These are phyloP conservation scores for Ophthalmolycus amberensis DNA, from an alignment of 2,113 vertebrate genomes.

Conservation along the genomic window DNA sequence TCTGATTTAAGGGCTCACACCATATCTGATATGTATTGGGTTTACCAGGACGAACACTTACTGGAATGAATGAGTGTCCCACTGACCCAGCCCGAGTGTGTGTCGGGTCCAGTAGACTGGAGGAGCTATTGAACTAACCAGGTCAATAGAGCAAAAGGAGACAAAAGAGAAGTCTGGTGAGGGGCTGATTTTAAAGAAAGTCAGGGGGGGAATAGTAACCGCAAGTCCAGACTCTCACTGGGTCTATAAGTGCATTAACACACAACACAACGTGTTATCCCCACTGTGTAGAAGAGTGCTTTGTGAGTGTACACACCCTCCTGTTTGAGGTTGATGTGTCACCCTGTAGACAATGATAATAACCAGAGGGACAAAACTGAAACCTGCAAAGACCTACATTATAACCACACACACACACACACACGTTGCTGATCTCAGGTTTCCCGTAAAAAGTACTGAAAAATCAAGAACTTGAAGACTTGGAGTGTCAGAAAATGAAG, in stretches of 20 bases:
- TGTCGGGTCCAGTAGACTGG: conserved; percentile 34
- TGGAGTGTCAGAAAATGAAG: neutral
- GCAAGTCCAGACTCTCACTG: conserved; percentile 10
- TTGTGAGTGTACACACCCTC: conserved; percentile 45
- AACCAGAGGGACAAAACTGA: conserved; percentile 42
- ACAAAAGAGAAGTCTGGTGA: conserved; percentile 49
- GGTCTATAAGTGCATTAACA: conserved; percentile 1
- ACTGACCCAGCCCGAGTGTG: conserved; percentile 64
- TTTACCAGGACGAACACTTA: conserved; percentile 27
- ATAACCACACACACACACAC: neutral
- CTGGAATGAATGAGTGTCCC: conserved; percentile 54
- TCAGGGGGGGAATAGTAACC: conserved; percentile 1
- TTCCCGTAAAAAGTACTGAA: too few species aligned
- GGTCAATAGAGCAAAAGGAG: conserved; percentile 58
- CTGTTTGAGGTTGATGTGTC: conserved; percentile 22
- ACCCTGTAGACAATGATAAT: conserved; percentile 36
- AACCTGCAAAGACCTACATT: conserved; percentile 33
- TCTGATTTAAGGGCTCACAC: conserved; percentile 48
- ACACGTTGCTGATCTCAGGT: neutral
- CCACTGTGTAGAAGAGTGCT: conserved; percentile 2
- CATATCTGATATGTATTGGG: conserved; percentile 31
- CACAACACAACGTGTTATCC: conserved; percentile 6
- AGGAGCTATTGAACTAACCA: conserved; percentile 67
- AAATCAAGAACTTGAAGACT: neutral
- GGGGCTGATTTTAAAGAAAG: conserved; percentile 28